Conservation (phyloP, 2,797 vertebrate species). For the Alauda arvensis region DNA sequence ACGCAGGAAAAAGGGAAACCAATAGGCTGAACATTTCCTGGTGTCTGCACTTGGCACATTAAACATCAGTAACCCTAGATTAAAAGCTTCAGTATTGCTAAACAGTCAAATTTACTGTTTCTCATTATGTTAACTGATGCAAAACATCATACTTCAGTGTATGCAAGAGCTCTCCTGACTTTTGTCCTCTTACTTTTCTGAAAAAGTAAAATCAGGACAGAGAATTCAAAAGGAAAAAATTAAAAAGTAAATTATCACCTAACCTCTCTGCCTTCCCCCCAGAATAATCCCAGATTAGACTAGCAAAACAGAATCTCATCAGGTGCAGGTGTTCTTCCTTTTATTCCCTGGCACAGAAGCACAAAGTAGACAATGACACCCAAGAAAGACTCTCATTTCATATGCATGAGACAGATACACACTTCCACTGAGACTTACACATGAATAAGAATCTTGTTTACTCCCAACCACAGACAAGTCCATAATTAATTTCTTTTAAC, state of each 20-base stretch:
- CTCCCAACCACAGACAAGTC: not conserved
- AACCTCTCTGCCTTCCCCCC: not conserved
- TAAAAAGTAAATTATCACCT: not conserved
- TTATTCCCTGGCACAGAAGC: not conserved
- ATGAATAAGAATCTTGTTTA: conserved; percentile 31
- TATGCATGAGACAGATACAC: not conserved
- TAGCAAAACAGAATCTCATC: not conserved
- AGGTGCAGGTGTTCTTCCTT: not conserved
- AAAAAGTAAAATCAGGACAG: not conserved
- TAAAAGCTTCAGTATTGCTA: not conserved
- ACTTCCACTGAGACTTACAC: not conserved
- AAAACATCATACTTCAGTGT: not conserved
- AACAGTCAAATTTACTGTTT: not conserved
- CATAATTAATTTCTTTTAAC: conserved; percentile 17
- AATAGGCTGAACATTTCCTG: not conserved
- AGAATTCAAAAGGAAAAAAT: not conserved
- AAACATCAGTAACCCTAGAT: not conserved
- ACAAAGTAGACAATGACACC: not conserved
- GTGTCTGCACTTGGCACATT: not conserved
- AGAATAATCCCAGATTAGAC: not conserved
- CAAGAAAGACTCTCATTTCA: not conserved
- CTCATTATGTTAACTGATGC: not conserved
- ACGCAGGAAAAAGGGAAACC: not conserved
- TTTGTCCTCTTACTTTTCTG: not conserved
- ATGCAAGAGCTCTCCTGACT: not conserved